Conservation (phyloP, 1,140 invertebrate species). For the Elymnias hypermnestra region DNA sequence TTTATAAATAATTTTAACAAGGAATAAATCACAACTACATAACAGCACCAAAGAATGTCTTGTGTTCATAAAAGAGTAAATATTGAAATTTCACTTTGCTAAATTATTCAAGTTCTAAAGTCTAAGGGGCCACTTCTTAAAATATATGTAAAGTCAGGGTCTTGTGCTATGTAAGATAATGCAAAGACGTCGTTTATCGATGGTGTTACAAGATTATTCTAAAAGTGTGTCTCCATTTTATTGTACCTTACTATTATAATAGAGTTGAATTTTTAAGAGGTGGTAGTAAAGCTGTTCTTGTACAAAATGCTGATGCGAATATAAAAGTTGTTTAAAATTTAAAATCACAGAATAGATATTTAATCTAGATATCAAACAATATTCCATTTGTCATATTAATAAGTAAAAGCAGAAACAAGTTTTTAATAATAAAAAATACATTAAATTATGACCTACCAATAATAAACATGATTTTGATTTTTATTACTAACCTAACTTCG, state of each 20-base stretch:
- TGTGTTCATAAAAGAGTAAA: too few species aligned
- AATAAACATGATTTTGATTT: conserved; percentile 53
- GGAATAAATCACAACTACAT: too few species aligned
- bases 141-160: conserved; percentile 15
- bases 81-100: too few species aligned
- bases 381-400: conserved; percentile 75
- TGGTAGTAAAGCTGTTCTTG: conserved; percentile 52
- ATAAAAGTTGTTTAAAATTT: conserved; percentile 76
- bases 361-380: conserved; percentile 73
- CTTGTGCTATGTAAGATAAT: neutral
- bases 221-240: conserved; percentile 33
- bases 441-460: conserved; percentile 75
- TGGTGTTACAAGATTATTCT: conserved; percentile 5
- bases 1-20: too few species aligned
- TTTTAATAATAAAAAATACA: conserved; percentile 71
- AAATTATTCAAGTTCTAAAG: too few species aligned
- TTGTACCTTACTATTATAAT: conserved; percentile 43
- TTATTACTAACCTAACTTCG: conserved; percentile 7
- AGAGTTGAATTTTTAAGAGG: conserved; percentile 38
- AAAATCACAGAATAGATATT: conserved; percentile 69
- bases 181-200: neutral
- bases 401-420: conserved; percentile 71
- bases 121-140: too few species aligned
- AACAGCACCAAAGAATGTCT: too few species aligned
- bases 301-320: conserved; percentile 66